Conservation (phyloP, 2,797 vertebrate species). For the Mormyrus proboscirostris region DNA sequence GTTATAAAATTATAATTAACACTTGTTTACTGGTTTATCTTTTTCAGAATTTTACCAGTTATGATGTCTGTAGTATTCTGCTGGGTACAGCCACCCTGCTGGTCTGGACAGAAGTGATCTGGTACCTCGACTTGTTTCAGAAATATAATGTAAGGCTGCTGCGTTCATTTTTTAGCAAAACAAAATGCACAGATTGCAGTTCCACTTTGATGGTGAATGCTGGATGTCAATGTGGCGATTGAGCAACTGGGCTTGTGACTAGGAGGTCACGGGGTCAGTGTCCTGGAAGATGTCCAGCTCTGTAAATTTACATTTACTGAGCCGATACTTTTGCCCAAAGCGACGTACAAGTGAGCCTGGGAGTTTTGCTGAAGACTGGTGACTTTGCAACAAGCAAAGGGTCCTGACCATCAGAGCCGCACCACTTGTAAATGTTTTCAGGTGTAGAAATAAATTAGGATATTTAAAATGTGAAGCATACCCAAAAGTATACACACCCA, state of each 20-base stretch:
- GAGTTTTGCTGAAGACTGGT: not conserved
- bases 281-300: not conserved
- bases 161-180: not conserved
- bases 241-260: not conserved
- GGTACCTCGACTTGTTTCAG: conserved; percentile 90
- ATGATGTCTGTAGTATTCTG: conserved; percentile 87
- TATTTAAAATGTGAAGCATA: not conserved
- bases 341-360: not conserved
- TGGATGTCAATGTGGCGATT: not conserved
- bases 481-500: not conserved
- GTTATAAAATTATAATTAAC: conserved; percentile 70
- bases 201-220: not conserved
- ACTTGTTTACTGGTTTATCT: not conserved
- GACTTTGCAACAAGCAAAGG: too few relatives aligned
- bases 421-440: not conserved
- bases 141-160: conserved; percentile 86
- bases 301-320: not conserved
- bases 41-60: conserved; percentile 78
- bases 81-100: conserved; percentile 87
- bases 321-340: not conserved
- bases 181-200: not conserved
- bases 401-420: too few relatives aligned
- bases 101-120: conserved; percentile 88
- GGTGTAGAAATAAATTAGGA: not conserved
- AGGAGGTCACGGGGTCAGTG: not conserved